These are phyloP conservation scores for Rhinolophus ferrumequinum DNA, from an alignment of 2,113 vertebrate species.

Conservation along the genomic window DNA sequence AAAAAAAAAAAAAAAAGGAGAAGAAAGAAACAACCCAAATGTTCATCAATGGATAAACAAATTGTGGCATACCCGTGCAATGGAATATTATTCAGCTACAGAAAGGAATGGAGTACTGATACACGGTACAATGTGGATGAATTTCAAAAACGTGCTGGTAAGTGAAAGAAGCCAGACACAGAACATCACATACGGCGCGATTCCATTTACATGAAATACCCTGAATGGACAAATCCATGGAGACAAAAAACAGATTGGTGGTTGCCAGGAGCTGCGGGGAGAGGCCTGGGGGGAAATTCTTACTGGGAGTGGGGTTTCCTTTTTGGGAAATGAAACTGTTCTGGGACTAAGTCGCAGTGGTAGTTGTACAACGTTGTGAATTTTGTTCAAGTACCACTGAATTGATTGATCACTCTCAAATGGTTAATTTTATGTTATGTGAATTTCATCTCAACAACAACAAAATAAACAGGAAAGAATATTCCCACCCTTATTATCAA, in stretches of 20 bases:
- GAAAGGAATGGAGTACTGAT: not conserved
- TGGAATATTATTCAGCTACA: not conserved
- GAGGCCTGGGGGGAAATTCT: not conserved
- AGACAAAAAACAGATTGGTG: not conserved
- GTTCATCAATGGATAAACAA: not conserved
- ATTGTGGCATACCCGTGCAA: no score
- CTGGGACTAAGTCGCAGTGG: not conserved
- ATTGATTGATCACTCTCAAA: not conserved
- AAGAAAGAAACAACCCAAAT: not conserved
- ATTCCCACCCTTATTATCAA: not conserved
- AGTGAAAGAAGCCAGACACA: not conserved
- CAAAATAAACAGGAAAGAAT: not conserved
- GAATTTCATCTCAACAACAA: not conserved
- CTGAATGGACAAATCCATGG: not conserved
- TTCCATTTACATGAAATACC: not conserved
- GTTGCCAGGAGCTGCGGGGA: not conserved
- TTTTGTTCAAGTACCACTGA: not conserved
- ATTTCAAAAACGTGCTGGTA: no score
- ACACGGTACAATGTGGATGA: not conserved
- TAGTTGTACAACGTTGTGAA: not conserved
- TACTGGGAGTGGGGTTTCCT: not conserved
- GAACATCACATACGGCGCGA: not conserved
- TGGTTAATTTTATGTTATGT: not conserved
- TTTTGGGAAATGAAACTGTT: not conserved
- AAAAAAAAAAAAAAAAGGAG: not conserved